Conservation (phyloP, 2,797 vertebrate species). For the Hippopotamyrus pictus region DNA sequence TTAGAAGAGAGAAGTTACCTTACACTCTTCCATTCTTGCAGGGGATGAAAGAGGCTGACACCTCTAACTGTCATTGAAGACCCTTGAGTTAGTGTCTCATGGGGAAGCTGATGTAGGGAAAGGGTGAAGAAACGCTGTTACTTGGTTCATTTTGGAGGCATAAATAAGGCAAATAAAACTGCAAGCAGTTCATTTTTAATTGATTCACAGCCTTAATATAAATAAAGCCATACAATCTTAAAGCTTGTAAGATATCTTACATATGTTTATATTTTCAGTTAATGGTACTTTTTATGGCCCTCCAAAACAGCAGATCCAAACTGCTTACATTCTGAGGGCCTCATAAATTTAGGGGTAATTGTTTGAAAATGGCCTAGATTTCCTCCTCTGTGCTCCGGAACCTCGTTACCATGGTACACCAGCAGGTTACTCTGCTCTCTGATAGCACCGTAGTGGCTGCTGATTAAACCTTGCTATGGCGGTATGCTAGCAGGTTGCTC, state of each 20-base stretch:
- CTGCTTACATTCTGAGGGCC: slow-evolving; percentile 11
- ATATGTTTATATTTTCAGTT: slow-evolving; percentile 1
- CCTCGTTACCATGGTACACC: neutral
- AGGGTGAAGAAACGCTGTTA: neutral
- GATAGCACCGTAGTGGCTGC: neutral
- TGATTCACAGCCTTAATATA: neutral
- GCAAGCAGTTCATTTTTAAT: neutral
- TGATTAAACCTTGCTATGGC: neutral
- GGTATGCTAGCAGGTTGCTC: neutral
- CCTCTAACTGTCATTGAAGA: neutral
- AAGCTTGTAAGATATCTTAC: neutral
- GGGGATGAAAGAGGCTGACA: neutral
- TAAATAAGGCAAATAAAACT: neutral
- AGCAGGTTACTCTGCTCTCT: neutral
- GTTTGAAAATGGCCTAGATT: slow-evolving; percentile 15
- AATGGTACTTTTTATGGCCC: slow-evolving; percentile 14
- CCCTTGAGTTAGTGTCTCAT: neutral
- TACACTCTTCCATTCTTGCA: neutral
- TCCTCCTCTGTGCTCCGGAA: neutral
- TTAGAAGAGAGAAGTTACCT: neutral
- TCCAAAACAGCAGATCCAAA: neutral
- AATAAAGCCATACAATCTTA: neutral
- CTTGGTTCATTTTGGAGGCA: neutral
- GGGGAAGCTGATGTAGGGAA: neutral
- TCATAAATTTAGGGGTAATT: slow-evolving; percentile 19